Base-by-base conservation (phyloP, 2,888 invertebrate genomes). In the Nomada flava region DNA sequence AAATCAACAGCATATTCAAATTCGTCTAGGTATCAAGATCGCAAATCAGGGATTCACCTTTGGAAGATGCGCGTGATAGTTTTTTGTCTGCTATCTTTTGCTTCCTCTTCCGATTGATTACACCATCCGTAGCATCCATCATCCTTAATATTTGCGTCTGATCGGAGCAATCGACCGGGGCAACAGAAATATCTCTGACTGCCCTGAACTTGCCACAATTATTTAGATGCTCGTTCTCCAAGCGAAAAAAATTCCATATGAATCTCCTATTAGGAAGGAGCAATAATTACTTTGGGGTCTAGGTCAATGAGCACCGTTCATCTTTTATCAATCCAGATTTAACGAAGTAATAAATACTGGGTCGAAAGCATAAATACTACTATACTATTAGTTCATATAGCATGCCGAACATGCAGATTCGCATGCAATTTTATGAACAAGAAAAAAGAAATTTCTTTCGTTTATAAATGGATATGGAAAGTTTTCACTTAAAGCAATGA, bases 141-240 rank as follows among this genome's bases (percentile, higher is more conserved):
- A 99, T 98, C 71, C 97, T 96, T 23, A 98, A 94, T 84, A 98
- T 98, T 87, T 97, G 95, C 9, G 96, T 96, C 94, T 98, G 98
- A 95, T 99, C 98, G 13, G 98, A 98, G 52, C 98, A 97, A 94
- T 98, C 97, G 55, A 98, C 95, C 1, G 98, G 98, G 53, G 98
- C 98, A 53, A 99, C 98, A 0, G 98, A 98, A 84, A 99, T 99
- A 94, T 99, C 99, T 11, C 99, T 95, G 0, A 99, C 99, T 15
- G 99, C 99, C 91, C 99, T 95, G 95, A 99, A 99, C 94, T 98
- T 97, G 93, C 99, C 99, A 95, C 99, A 99, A 95, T 99, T 99
- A 95, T 99, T 99, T 64, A 99, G 95, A 94, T 99, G 99, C 93
- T 99, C 99, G 95, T 99, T 99, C 95, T 99, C 99, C 91, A 99